These are phyloP conservation scores for Vanessa tameamea DNA, from an alignment of 1,140 invertebrate species.

Conservation along the genomic window DNA sequence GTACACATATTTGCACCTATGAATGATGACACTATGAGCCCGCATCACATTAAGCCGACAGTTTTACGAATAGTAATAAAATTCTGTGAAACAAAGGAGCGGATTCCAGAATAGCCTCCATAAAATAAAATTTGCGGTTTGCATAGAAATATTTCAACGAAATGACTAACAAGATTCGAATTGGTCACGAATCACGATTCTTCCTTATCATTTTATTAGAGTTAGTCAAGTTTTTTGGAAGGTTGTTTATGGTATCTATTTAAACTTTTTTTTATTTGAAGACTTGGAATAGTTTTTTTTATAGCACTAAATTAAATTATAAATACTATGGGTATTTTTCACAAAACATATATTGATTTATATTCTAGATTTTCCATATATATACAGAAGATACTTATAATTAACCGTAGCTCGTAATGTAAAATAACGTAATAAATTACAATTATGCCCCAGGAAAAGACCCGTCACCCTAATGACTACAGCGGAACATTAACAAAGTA, in stretches of 20 bases:
- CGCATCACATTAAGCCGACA: constrained; percentile 55
- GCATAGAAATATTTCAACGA: constrained; percentile 17
- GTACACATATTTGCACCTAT: constrained; percentile 42
- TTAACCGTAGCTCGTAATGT: constrained; percentile 8
- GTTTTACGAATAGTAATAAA: constrained; percentile 58
- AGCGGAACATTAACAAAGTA: constrained; percentile 34
- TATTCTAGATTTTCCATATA: not conserved
- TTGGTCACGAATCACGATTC: not conserved
- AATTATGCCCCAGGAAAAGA: constrained; percentile 22
- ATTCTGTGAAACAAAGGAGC: constrained; percentile 60
- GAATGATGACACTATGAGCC: constrained; percentile 52
- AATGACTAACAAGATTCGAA: constrained; percentile 18
- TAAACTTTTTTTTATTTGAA: no score
- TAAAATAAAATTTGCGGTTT: constrained; percentile 65
- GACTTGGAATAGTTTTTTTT: no score
- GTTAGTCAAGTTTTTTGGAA: no score
- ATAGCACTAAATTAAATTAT: no score
- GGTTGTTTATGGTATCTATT: no score
- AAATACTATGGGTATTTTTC: no score
- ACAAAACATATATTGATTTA: no score
- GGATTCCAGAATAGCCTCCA: constrained; percentile 43
- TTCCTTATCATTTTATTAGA: not conserved
- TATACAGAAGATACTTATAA: not conserved
- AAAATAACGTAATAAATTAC: constrained; percentile 34
- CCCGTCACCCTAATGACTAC: constrained; percentile 34